phyloP scores from a whole-genome alignment of 2,888 invertebrate genomes.

The Torymus auratus region DNA sequence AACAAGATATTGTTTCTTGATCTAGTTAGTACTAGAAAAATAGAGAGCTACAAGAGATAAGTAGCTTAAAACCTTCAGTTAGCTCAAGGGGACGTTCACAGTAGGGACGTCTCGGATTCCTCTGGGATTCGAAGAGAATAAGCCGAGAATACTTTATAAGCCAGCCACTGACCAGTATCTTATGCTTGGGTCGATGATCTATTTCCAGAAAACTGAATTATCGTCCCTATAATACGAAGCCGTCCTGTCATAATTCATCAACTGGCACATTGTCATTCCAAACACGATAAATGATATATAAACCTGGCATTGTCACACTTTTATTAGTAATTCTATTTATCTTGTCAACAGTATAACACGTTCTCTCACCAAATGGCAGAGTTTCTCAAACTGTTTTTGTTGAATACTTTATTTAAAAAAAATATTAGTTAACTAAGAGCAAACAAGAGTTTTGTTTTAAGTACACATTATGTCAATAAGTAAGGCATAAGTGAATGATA shows the following conservation, averaged over 20 bases:
- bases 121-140: constrained; percentile 70
- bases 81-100: constrained; percentile 35
- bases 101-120: constrained; percentile 64
- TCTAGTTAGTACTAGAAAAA: constrained; percentile 5
- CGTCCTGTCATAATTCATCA: constrained; percentile 61
- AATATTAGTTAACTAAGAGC: too few species aligned
- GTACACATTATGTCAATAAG: not conserved
- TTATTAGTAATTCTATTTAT: constrained; percentile 41
- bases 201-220: constrained; percentile 70
- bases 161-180: constrained; percentile 69
- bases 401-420: too few species aligned
- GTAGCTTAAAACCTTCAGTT: constrained; percentile 49
- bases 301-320: constrained; percentile 6
- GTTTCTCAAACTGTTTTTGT: too few species aligned
- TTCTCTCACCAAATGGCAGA: too few species aligned
- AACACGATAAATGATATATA: constrained; percentile 33
- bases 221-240: constrained; percentile 63
- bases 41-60: constrained; percentile 30
- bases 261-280: constrained; percentile 49
- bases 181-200: constrained; percentile 68
- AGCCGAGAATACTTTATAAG: constrained; percentile 73
- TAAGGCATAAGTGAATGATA: not conserved
- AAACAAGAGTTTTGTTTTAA: too few species aligned
- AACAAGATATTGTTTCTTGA: constrained; percentile 15
- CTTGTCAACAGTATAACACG: not conserved